phyloP scores from a whole-genome alignment of 2,888 invertebrate species.

The Epinotia nisella region DNA sequence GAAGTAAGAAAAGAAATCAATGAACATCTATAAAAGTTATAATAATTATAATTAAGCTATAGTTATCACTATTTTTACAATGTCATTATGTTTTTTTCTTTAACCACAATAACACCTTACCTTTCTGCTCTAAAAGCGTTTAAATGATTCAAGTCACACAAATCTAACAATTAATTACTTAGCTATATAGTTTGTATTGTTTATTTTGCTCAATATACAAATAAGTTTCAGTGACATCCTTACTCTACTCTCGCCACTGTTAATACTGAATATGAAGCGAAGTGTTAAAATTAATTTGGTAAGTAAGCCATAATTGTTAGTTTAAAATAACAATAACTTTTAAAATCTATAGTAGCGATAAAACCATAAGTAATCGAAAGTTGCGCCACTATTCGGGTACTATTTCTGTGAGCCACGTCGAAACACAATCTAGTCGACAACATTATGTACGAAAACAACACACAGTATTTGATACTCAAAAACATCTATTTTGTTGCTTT shows the following conservation, averaged over 20 bases:
- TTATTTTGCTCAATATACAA: conserved; percentile 84
- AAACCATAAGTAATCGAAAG: conserved; percentile 63
- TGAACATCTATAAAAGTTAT: conserved; percentile 85
- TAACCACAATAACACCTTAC: conserved; percentile 84
- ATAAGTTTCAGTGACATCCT: conserved; percentile 74
- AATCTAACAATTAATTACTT: conserved; percentile 84
- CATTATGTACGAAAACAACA: conserved; percentile 77
- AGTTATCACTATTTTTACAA: conserved; percentile 84
- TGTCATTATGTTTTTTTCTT: conserved; percentile 83
- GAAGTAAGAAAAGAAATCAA: conserved; percentile 83
- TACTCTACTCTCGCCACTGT: conserved; percentile 66
- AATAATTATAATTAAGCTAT: conserved; percentile 85
- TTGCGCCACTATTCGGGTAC: conserved; percentile 77
- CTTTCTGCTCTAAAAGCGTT: conserved; percentile 82
- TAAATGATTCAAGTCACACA: conserved; percentile 84
- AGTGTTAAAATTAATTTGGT: conserved; percentile 79
- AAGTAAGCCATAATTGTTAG: conserved; percentile 77
- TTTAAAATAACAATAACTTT: conserved; percentile 73
- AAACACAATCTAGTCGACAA: conserved; percentile 70
- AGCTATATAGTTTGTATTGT: conserved; percentile 82
- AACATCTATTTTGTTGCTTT: conserved; percentile 79
- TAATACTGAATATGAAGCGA: conserved; percentile 82
- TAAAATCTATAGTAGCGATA: conserved; percentile 63
- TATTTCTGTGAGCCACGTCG: conserved; percentile 62
- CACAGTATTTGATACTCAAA: conserved; percentile 83